Percentiles rank a stretch among this genome's conserved stretches.
Conservation (phyloP, 2,797 vertebrate species). For the Pipistrellus pygmaeus region DNA sequence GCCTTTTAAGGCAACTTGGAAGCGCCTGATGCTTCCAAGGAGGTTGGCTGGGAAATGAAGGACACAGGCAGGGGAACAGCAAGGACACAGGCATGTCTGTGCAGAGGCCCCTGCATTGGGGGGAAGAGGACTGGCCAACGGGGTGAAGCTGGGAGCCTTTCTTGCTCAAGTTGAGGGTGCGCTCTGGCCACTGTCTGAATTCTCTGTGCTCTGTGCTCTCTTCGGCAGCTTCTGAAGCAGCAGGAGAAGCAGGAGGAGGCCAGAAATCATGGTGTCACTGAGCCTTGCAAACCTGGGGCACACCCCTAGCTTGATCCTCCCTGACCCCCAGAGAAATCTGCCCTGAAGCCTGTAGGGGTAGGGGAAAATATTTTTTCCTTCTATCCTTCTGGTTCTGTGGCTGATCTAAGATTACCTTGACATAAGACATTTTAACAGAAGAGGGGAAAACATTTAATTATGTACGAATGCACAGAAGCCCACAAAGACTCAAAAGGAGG, state of each 20-base stretch:
- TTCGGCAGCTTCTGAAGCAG: background rate
- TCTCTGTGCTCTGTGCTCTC: background rate
- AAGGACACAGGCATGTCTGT: background rate
- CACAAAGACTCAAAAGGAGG: background rate
- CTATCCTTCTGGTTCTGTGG: background rate
- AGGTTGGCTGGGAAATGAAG: background rate
- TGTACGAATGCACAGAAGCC: background rate
- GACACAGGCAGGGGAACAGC: too few species aligned
- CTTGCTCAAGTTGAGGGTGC: background rate
- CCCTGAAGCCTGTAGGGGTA: background rate
- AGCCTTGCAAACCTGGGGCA: background rate
- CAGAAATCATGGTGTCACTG: background rate
- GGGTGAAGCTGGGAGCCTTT: background rate
- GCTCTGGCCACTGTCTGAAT: background rate
- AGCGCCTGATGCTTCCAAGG: background rate
- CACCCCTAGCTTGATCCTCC: background rate
- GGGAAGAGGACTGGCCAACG: accelerated
- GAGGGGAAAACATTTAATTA: background rate
- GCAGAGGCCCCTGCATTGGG: background rate
- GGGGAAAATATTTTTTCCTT: background rate
- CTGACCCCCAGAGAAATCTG: background rate
- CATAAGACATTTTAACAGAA: background rate
- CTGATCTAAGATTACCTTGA: background rate
- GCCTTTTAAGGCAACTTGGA: background rate
- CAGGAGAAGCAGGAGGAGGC: background rate